These are phyloP conservation scores for Argynnis bischoffii DNA, from an alignment of 2,888 invertebrate genomes.

Conservation along the genomic window DNA sequence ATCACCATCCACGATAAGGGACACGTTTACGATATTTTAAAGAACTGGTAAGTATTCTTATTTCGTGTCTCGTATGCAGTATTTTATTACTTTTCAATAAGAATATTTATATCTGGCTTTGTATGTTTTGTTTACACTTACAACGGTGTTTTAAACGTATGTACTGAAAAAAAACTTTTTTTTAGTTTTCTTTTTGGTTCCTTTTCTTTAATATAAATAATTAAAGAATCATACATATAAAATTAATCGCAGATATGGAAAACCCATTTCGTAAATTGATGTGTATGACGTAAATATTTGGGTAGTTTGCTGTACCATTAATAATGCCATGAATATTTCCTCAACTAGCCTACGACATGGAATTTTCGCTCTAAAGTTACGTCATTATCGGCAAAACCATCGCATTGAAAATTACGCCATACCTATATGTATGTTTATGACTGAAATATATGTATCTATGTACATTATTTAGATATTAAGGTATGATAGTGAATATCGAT, in stretches of 20 bases:
- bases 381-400: not conserved
- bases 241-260: not conserved
- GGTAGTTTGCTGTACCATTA: not conserved
- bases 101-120: no score
- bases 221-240: no score
- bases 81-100: no score
- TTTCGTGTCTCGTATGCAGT: not conserved
- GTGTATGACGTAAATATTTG: not conserved
- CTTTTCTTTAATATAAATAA: not conserved
- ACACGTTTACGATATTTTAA: conserved; percentile 95
- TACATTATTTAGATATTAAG: no score
- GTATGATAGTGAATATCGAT: no score
- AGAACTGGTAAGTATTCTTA: conserved; percentile 89
- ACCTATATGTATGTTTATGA: not conserved
- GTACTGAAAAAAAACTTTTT: no score
- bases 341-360: not conserved
- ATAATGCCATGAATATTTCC: not conserved
- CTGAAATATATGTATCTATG: no score
- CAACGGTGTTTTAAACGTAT: no score
- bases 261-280: not conserved
- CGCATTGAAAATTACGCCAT: conserved; percentile 2
- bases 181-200: not conserved
- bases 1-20: conserved; percentile 98
- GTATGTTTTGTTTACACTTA: no score
- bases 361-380: not conserved